Evolutionary conservation across 2,888 invertebrate species (phyloP).

Genomic region (Heliconius hortense): DNA sequence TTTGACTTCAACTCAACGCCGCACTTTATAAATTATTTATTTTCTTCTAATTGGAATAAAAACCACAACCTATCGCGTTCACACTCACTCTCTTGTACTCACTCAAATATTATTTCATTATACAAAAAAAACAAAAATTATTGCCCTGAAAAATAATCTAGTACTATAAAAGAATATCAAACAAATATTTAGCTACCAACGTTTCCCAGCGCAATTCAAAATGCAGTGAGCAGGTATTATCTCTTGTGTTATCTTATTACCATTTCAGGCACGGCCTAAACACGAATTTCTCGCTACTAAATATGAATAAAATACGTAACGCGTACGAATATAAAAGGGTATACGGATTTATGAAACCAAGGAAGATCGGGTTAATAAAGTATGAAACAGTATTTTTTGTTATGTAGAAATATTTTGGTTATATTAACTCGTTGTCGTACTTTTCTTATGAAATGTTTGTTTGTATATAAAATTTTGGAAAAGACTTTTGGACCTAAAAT

Average conservation of each 20-base stretch:
- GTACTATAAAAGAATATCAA: neutral
- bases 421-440: constrained; percentile 31
- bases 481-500: neutral
- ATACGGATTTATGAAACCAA: constrained; percentile 42
- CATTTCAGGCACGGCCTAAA: constrained; percentile 37
- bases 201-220: constrained; percentile 20
- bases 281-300: constrained; percentile 40
- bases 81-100: too few species aligned
- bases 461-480: constrained; percentile 2
- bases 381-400: constrained; percentile 33
- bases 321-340: constrained; percentile 41
- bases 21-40: too few species aligned
- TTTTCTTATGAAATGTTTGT: constrained; percentile 22
- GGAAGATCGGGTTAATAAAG: constrained; percentile 41
- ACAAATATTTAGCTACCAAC: constrained; percentile 7
- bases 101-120: too few species aligned
- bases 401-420: constrained; percentile 33
- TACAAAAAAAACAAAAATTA: too few species aligned
- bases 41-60: too few species aligned
- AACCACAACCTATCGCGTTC: too few species aligned
- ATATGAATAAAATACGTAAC: constrained; percentile 42
- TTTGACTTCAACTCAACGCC: too few species aligned
- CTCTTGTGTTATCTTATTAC: constrained; percentile 36
- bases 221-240: constrained; percentile 27
- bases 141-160: too few species aligned